Evolutionary conservation across 2,797 vertebrate genomes (phyloP).

Genomic region (Rhyacichthys aspro): DNA sequence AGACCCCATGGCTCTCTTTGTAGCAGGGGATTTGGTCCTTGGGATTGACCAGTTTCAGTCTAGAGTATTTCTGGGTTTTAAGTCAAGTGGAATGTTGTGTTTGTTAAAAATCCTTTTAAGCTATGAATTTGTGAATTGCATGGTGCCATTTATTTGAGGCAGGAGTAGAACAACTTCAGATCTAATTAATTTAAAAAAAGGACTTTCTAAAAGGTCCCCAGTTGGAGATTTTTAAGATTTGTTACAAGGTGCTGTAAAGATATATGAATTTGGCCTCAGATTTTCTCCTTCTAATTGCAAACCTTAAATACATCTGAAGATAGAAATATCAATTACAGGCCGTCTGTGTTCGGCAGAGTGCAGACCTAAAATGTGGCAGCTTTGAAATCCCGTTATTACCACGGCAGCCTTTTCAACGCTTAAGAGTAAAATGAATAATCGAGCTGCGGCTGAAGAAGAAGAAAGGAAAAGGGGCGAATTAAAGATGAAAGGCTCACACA

Average conservation of each 20-base stretch:
- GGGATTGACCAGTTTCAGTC: too few relatives aligned
- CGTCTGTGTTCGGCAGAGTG: conserved; percentile 12
- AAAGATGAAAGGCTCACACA: conserved; percentile 42
- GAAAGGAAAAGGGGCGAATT: conserved; percentile 17
- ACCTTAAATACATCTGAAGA: conserved; percentile 17
- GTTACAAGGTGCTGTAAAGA: background rate
- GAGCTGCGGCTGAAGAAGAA: background rate
- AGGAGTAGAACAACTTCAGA: too few relatives aligned
- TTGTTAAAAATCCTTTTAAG: too few relatives aligned
- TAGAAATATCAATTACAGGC: conserved; percentile 42
- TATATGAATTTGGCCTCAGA: background rate
- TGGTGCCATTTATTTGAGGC: too few relatives aligned
- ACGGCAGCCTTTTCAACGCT: conserved; percentile 26
- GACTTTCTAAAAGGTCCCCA: too few relatives aligned
- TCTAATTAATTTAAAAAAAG: too few relatives aligned
- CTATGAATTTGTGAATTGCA: too few relatives aligned
- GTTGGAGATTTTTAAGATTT: too few relatives aligned
- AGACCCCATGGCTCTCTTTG: too few relatives aligned
- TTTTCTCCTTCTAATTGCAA: conserved; percentile 4
- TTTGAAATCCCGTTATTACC: conserved; percentile 56
- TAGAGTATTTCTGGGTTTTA: too few relatives aligned
- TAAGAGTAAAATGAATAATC: conserved; percentile 39
- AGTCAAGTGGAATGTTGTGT: too few relatives aligned
- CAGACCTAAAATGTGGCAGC: conserved; percentile 30
- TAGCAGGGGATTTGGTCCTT: too few relatives aligned